Percentiles rank a stretch among this genome's conserved stretches.
These are phyloP conservation scores for Vulpes lagopus DNA, from an alignment of 2,113 vertebrate genomes.

Conservation along the genomic window DNA sequence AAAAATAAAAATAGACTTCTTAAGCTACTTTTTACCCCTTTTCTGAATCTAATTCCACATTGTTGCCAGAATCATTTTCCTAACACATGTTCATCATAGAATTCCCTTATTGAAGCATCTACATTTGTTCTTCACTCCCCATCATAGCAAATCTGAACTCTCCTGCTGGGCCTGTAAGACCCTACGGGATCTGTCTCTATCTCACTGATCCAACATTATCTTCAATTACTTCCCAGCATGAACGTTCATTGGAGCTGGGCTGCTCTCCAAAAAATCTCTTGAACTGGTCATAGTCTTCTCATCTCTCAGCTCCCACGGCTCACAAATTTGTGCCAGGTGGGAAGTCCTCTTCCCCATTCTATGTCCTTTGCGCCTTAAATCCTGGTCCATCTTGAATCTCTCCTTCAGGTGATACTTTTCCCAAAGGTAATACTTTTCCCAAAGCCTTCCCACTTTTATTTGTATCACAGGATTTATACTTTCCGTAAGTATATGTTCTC, in stretches of 20 bases:
- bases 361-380: neutral
- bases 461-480: neutral
- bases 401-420: neutral
- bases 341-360: neutral
- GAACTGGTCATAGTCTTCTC: neutral
- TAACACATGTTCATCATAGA: neutral
- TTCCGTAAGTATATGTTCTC: neutral
- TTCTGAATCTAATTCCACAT: constrained; percentile 29
- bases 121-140: neutral
- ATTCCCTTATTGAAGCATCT: neutral
- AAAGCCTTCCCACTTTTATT: neutral
- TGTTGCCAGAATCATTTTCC: constrained; percentile 6
- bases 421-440: neutral
- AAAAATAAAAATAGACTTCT: constrained; percentile 74
- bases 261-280: neutral
- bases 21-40: neutral
- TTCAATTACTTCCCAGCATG: neutral
- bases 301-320: neutral
- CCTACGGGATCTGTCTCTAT: neutral
- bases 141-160: neutral
- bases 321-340: neutral
- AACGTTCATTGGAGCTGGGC: neutral
- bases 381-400: neutral
- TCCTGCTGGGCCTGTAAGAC: neutral
- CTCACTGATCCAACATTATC: neutral